A percentile compares a stretch with the other conserved stretches of the same genome.
These are phyloP conservation scores for Zoanthus solanderi DNA, from an alignment of 92 coral and sea anemone genomes.

Conservation along the genomic window DNA sequence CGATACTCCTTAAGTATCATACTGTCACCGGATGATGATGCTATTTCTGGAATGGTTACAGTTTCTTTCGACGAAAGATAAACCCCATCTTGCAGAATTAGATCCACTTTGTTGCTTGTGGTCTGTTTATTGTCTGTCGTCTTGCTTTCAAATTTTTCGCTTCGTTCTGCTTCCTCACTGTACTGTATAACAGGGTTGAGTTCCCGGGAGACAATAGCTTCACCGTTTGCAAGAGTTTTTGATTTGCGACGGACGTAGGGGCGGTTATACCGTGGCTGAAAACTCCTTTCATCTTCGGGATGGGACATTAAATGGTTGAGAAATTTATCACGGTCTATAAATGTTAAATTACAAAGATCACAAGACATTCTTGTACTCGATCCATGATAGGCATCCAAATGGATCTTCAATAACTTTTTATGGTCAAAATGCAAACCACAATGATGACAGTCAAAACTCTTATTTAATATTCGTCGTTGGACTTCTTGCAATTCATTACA, in stretches of 20 bases:
- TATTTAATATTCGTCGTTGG: conserved; percentile 63
- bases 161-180: conserved; percentile 13
- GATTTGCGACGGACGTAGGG: conserved; percentile 50
- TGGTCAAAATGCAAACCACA: conserved; percentile 88
- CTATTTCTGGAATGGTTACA: conserved; percentile 3
- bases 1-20: conserved; percentile 32
- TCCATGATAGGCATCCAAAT: conserved; percentile 90
- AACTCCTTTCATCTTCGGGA: conserved; percentile 59
- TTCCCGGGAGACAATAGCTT: conserved; percentile 66
- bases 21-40: neutral
- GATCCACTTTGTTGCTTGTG: neutral
- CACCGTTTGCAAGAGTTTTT: conserved; percentile 50
- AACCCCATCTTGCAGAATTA: neutral
- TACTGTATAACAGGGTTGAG: conserved; percentile 48
- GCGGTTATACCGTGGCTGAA: conserved; percentile 49
- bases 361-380: conserved; percentile 74
- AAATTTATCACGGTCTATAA: conserved; percentile 74
- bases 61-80: conserved; percentile 11
- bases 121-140: neutral
- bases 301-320: conserved; percentile 89
- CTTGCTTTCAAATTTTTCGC: neutral
- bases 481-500: conserved; percentile 61
- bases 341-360: conserved; percentile 76
- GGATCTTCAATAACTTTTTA: conserved; percentile 87
- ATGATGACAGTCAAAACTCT: conserved; percentile 76